phyloP scores from a whole-genome alignment of 2,888 invertebrate genomes.

The Antitype chi region DNA sequence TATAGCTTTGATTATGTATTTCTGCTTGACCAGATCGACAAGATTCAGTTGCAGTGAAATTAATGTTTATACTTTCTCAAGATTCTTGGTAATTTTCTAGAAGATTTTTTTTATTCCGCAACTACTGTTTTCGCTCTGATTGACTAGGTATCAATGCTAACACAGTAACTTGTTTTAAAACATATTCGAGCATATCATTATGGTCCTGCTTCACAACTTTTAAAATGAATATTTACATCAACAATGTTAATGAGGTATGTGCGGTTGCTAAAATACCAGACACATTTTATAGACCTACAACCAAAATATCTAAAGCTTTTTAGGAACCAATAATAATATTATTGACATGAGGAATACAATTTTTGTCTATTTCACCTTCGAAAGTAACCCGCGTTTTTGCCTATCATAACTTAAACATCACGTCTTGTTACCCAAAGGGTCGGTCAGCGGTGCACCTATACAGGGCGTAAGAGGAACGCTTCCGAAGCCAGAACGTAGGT shows the following conservation, averaged over 20 bases:
- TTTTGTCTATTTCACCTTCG: conserved; percentile 1
- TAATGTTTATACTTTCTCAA: conserved; percentile 33
- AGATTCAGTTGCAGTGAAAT: conserved; percentile 20
- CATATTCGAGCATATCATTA: conserved; percentile 42
- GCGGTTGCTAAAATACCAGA: background rate
- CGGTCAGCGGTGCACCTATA: too few relatives aligned
- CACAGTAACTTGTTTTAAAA: conserved; percentile 29
- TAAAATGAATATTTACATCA: conserved; percentile 18
- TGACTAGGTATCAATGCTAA: background rate
- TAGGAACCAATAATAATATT: conserved; percentile 5
- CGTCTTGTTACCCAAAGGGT: too few relatives aligned
- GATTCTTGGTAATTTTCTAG: conserved; percentile 5
- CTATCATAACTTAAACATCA: background rate
- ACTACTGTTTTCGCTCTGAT: background rate
- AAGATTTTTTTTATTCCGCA: background rate
- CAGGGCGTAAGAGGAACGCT: too few relatives aligned
- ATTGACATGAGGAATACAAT: conserved; percentile 11
- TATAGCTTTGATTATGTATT: conserved; percentile 7
- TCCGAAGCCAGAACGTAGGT: too few relatives aligned
- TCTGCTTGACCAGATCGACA: conserved; percentile 15
- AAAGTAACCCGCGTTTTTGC: background rate
- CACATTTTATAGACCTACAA: background rate
- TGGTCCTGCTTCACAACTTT: conserved; percentile 9
- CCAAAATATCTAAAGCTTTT: background rate
- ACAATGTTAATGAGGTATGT: background rate